phyloP scores from a whole-genome alignment of 2,113 vertebrate species.

The Euleptes europaea region DNA sequence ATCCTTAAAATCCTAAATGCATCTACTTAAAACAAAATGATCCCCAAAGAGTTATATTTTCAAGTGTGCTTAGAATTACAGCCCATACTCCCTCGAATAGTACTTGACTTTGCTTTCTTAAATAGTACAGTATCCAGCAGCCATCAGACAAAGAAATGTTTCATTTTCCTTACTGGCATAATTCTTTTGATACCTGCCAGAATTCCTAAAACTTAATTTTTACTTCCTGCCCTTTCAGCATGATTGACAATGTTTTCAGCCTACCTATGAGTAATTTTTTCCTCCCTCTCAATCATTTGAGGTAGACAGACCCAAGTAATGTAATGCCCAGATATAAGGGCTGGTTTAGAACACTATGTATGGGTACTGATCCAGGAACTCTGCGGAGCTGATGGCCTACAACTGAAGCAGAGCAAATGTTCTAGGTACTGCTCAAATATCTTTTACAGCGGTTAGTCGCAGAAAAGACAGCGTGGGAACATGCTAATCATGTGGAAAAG shows the following conservation, averaged over 20 bases:
- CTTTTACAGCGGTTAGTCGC: too few species aligned
- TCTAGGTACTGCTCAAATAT: too few species aligned
- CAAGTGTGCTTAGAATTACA: background rate
- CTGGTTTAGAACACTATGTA: too few species aligned
- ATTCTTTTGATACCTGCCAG: background rate
- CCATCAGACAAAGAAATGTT: background rate
- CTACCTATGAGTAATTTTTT: background rate
- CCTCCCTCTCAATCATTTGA: background rate
- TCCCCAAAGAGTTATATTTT: too few species aligned
- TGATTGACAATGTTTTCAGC: background rate
- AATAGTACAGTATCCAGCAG: background rate
- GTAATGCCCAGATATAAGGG: too few species aligned
- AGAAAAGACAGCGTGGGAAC: too few species aligned
- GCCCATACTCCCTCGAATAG: background rate
- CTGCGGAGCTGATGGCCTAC: too few species aligned
- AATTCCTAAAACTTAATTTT: background rate
- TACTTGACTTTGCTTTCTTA: background rate
- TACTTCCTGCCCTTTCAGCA: background rate
- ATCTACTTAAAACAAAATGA: too few species aligned
- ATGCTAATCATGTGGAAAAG: too few species aligned
- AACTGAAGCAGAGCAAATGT: too few species aligned
- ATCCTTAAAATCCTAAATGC: too few species aligned
- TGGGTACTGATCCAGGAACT: too few species aligned
- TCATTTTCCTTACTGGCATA: background rate
- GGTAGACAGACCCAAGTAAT: rapidly evolving